Evolutionary conservation across 1,140 invertebrate species (phyloP).

Genomic region (Tenebrio molitor): DNA sequence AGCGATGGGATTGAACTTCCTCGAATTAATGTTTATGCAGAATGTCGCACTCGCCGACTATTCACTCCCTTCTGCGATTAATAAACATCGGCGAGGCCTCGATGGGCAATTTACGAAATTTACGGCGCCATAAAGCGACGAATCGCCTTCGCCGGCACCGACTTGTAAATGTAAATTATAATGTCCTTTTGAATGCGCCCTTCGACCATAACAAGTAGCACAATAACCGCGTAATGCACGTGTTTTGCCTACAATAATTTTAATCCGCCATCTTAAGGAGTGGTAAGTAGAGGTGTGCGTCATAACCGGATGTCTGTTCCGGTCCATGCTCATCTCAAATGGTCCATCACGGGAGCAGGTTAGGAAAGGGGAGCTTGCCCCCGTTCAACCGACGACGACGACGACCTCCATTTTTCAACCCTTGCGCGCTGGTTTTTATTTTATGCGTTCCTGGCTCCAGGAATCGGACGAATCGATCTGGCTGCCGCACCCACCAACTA

Average conservation of each 20-base stretch:
- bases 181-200: slow-evolving; percentile 38
- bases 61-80: slow-evolving; percentile 5
- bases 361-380: slow-evolving; percentile 19
- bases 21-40: slow-evolving; percentile 33
- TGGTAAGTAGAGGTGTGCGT: slow-evolving; percentile 53
- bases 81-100: background rate
- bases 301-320: slow-evolving; percentile 60
- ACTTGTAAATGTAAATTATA: slow-evolving; percentile 34
- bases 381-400: slow-evolving; percentile 37
- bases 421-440: no score
- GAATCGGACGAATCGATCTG: no score
- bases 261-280: slow-evolving; percentile 54
- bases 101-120: slow-evolving; percentile 5
- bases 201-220: slow-evolving; percentile 52
- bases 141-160: slow-evolving; percentile 19
- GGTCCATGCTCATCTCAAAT: slow-evolving; percentile 58
- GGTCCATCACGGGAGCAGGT: slow-evolving; percentile 54
- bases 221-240: slow-evolving; percentile 53
- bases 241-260: slow-evolving; percentile 52
- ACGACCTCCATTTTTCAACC: no score
- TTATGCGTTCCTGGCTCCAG: no score
- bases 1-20: slow-evolving; percentile 35
- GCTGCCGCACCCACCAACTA: no score
- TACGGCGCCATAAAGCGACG: slow-evolving; percentile 1
- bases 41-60: background rate